Conservation (phyloP, 2,888 invertebrate genomes). For the Tenthredo amoena region DNA sequence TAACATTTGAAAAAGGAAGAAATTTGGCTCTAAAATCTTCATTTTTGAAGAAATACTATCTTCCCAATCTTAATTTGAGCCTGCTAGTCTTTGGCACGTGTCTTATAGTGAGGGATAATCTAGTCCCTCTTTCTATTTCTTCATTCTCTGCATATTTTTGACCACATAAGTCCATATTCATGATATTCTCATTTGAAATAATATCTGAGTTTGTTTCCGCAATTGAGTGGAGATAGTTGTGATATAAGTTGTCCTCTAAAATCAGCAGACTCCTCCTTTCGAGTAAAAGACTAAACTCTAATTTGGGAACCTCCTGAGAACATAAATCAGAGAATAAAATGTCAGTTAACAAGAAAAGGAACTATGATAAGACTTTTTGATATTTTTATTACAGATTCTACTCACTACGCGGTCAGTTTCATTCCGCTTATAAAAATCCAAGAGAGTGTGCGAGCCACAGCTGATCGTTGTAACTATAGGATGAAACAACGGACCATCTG, state of each 20-base stretch:
- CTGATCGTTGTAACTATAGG: conserved; percentile 96
- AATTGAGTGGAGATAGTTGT: conserved; percentile 92
- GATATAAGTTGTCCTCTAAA: conserved; percentile 90
- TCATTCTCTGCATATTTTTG: conserved; percentile 80
- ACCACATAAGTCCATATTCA: conserved; percentile 84
- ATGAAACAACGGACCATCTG: conserved; percentile 96
- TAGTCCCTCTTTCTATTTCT: conserved; percentile 82
- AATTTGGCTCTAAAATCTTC: neutral
- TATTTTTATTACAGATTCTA: conserved; percentile 43
- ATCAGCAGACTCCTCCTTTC: conserved; percentile 94
- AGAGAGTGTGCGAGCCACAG: conserved; percentile 93
- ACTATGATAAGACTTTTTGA: neutral
- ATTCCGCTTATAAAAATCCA: conserved; percentile 87
- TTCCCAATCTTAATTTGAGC: conserved; percentile 84
- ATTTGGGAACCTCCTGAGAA: conserved; percentile 67
- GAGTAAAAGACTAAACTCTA: conserved; percentile 88
- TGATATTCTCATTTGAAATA: conserved; percentile 80
- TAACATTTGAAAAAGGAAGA: conserved; percentile 8
- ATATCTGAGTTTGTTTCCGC: conserved; percentile 85
- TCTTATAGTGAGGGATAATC: conserved; percentile 95
- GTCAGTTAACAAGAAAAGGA: neutral
- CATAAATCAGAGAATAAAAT: conserved; percentile 10
- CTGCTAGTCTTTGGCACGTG: conserved; percentile 94
- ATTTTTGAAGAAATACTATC: conserved; percentile 69
- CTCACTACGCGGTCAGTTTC: conserved; percentile 75